phyloP scores from a whole-genome alignment of 2,888 invertebrate genomes.

The Drosophila affinis region DNA sequence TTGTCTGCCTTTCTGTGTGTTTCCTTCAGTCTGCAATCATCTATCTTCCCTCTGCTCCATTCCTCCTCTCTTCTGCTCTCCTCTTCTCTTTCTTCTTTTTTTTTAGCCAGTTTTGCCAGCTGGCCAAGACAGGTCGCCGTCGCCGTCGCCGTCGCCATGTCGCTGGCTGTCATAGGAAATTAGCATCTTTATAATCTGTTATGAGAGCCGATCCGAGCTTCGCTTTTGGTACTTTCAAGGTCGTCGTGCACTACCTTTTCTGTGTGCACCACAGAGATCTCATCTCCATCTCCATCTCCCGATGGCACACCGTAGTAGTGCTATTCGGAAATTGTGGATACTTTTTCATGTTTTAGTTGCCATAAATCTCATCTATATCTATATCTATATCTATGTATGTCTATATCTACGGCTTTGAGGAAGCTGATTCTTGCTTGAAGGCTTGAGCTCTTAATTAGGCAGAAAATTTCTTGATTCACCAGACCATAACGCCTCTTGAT shows the following conservation, averaged over 20 bases:
- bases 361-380: background rate
- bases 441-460: background rate
- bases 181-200: constrained; percentile 72
- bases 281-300: background rate
- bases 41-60: background rate
- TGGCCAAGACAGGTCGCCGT: constrained; percentile 36
- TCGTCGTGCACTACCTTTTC: constrained; percentile 36
- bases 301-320: background rate
- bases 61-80: background rate
- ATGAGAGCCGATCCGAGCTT: constrained; percentile 22
- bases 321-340: background rate
- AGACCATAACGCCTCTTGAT: constrained; percentile 18
- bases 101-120: constrained; percentile 33
- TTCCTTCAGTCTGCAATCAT: constrained; percentile 21
- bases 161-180: constrained; percentile 68
- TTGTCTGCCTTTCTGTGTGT: constrained; percentile 2
- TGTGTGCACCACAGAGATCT: constrained; percentile 19
- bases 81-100: background rate
- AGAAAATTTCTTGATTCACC: constrained; percentile 23
- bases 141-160: constrained; percentile 13
- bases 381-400: background rate
- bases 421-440: constrained; percentile 18
- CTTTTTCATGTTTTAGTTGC: background rate
- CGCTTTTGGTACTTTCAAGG: constrained; percentile 63
- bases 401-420: constrained; percentile 1